Evolutionary conservation across 2,797 vertebrate genomes (phyloP).

Genomic region (Myotis pilosus): DNA sequence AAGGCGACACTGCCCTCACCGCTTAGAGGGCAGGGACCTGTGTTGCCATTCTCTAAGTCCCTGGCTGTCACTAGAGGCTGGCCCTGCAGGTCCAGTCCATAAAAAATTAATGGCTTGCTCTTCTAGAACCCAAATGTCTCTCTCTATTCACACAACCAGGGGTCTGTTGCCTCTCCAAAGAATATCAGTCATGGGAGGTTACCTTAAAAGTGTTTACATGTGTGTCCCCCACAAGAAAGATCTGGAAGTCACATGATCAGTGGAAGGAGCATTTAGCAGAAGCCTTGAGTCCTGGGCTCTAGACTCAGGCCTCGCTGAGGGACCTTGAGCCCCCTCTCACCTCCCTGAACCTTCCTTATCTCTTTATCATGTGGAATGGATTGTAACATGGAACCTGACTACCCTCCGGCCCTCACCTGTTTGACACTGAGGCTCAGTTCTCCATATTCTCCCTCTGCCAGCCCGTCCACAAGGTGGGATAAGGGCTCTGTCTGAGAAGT

Average conservation of each 20-base stretch:
- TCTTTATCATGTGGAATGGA: background rate
- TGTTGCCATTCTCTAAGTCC: background rate
- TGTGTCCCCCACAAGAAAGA: background rate
- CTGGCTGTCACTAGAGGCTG: background rate
- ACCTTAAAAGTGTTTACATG: background rate
- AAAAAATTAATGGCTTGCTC: background rate
- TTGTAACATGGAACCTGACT: background rate
- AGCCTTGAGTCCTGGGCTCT: background rate
- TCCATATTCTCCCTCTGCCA: background rate
- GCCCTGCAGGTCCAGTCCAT: background rate
- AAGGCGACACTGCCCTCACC: background rate
- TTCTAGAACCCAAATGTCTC: background rate
- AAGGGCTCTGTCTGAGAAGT: background rate
- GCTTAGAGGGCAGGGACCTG: background rate
- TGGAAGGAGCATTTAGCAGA: background rate
- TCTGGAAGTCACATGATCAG: background rate
- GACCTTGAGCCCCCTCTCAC: background rate
- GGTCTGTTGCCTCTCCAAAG: background rate
- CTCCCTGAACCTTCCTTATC: background rate
- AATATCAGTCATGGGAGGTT: background rate
- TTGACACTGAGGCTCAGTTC: background rate
- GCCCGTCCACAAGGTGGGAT: background rate
- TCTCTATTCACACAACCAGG: background rate
- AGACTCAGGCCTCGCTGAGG: background rate
- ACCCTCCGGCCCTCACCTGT: background rate